A percentile compares a stretch with the other conserved stretches of the same genome.
These are phyloP conservation scores for Cataglyphis albicans DNA, from an alignment of 2,888 invertebrate species.

Conservation along the genomic window DNA sequence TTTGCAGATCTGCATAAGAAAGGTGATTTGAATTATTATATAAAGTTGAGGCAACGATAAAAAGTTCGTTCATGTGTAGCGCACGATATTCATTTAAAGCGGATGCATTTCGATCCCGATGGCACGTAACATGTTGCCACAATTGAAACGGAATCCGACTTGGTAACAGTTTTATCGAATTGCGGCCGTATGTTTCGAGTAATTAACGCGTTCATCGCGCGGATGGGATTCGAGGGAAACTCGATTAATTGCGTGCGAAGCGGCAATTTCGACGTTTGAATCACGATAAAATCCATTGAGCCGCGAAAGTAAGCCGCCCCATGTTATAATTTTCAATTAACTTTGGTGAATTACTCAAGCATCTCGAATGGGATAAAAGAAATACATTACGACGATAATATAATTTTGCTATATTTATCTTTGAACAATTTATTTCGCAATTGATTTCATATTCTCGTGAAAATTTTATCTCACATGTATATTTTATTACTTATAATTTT, in stretches of 20 bases:
- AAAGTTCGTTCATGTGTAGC: constrained; percentile 27
- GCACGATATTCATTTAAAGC: constrained; percentile 64
- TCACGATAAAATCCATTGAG: constrained; percentile 44
- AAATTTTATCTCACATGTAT: not conserved
- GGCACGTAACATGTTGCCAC: constrained; percentile 8
- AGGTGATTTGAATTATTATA: constrained; percentile 16
- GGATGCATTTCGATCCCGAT: constrained; percentile 20
- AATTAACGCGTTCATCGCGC: constrained; percentile 52
- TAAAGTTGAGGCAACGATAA: not conserved
- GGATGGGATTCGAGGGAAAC: constrained; percentile 28
- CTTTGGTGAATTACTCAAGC: constrained; percentile 11
- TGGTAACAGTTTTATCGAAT: constrained; percentile 44
- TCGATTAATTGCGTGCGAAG: constrained; percentile 53
- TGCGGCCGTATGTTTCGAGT: constrained; percentile 36
- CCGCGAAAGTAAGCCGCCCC: constrained; percentile 30
- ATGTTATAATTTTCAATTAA: constrained; percentile 50
- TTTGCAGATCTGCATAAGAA: constrained; percentile 18
- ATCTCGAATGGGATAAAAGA: not conserved
- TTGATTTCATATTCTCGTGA: not conserved
- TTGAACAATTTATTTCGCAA: not conserved
- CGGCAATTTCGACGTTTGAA: constrained; percentile 50
- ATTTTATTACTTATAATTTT: not conserved
- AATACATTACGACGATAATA: not conserved
- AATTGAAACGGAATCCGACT: constrained; percentile 40
- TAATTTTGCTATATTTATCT: constrained; percentile 19